A percentile compares a stretch with the other conserved stretches of the same genome.
Conservation (phyloP, 2,797 vertebrate species). For the Sebastes steindachneri region DNA sequence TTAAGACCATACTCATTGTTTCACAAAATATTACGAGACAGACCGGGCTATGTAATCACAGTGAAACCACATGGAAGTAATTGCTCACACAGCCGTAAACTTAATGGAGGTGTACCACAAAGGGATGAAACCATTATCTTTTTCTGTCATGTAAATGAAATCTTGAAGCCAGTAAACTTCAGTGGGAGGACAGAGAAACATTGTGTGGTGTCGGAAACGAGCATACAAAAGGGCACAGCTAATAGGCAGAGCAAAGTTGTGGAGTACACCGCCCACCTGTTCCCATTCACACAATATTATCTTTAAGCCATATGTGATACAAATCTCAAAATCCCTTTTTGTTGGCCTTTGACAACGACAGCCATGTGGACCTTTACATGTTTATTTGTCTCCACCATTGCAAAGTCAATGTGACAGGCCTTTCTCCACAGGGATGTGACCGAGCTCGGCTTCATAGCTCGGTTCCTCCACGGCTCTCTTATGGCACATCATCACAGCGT, state of each 20-base stretch:
- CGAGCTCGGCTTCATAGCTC: background rate
- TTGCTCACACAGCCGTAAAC: conserved; percentile 47
- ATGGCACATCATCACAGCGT: background rate
- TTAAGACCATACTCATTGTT: conserved; percentile 14
- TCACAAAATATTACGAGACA: conserved; percentile 32
- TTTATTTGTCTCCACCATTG: background rate
- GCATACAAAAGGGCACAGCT: conserved; percentile 5
- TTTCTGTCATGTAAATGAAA: conserved; percentile 24
- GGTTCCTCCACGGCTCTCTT: background rate
- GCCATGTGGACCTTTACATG: background rate
- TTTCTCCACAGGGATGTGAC: background rate
- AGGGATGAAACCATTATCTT: conserved; percentile 10
- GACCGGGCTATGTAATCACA: conserved; percentile 32
- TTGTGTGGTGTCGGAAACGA: conserved; percentile 2
- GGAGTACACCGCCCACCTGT: conserved; percentile 30
- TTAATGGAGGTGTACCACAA: conserved; percentile 19
- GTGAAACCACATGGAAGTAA: conserved; percentile 35
- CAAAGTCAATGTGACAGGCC: conserved; percentile 10
- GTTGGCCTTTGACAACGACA: background rate
- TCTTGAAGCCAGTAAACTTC: conserved; percentile 13
- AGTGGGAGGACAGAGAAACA: conserved; percentile 39
- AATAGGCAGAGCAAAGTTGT: conserved; percentile 33
- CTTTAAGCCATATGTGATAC: conserved; percentile 7
- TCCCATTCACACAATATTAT: conserved; percentile 8
- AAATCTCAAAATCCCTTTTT: conserved; percentile 1